Base-by-base conservation (phyloP, 2,888 invertebrate species). In the Lutraria lutraria region DNA sequence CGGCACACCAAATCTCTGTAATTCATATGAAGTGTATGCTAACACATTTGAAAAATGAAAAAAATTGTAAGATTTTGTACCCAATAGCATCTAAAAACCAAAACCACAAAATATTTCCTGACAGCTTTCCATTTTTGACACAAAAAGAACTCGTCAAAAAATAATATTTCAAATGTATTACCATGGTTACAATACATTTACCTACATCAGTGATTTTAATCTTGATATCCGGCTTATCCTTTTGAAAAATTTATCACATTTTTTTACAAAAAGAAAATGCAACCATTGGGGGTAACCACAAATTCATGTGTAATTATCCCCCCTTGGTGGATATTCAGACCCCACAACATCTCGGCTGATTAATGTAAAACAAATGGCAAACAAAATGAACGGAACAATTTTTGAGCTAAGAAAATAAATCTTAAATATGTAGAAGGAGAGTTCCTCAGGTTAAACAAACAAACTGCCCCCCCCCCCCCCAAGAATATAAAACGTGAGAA, bases 131-230 rank as follows among this genome's bases (percentile, higher is more conserved):
- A 19, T 81, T 86, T 43, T 43, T 54, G 63, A 81, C 76, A 81
- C 81, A 81, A 81, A 76, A 76, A 34, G 31, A 25, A 19, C 34
- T 76, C 76, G 0, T 19, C 76, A 25, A 34, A 76, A 63, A 34
- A 76, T 76, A 76, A 31, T 25, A 34, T 76, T 76, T 76, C 34
- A 76, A 76, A 31, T 76, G 29, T 43, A 79, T 88, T 68, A 56
- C 83, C 87, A 84, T 88, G 80, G 80, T 31, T 60, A 63, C 87
- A 60, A 80, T 25, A 52, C 29, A 87, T 88, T 88, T 83, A 88
- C 84, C 80, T 80, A 88, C 87, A 84, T 60, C 54, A 53, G 54
- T 63, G 87, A 80, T 83, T 43, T 76, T 34, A 76, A 76, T 76
- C 31, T 31, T 76, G 25, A 25, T 76, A 83, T 83, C 87, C 87